Evolutionary conservation across 2,888 invertebrate species (phyloP), one percentile per base, ranked within the genome.

Genomic region (Dilophus febrilis): DNA sequence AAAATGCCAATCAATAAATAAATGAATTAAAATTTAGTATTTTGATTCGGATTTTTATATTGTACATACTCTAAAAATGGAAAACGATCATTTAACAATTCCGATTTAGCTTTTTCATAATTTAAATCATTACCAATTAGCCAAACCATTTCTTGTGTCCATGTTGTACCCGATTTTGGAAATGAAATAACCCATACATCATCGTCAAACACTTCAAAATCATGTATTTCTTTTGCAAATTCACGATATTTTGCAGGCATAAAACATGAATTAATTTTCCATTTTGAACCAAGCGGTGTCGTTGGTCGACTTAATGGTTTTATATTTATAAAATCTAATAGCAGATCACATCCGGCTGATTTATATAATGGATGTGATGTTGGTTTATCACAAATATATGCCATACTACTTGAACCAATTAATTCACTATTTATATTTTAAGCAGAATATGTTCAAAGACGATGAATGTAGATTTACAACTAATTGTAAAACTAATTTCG

Each of bases 61-160:
- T 6, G 14, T 14, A 37, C 22, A 27, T 29, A 33, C 37, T 42
- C 42, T 8, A 42, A 19, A 13, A 42, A 42, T 16, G 36, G 37
- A 13, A 40, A 31, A 27, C 39, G 30, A 37, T 32, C 26, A 13
- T 29, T 27, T 14, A 37, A 13, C 27, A 13, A 14, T 18, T 10
- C 13, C 12, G 7, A 32, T 14, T 13, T n/a, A 10, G 41, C 37
- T 26, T 18, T 27, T 19, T 41, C 33, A 11, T 17, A 37, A 18
- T 42, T 35, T 12, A 36, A 36, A 40, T 42, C 33, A 18, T 42
- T 35, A 12, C 12, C 3, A 40, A 16, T 22, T 11, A 33, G 27
- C 35, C 36, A 38, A 14, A 38, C n/a, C 37, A 42, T 42, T 35
- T 42, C 42, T 39, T 42, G 38, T 19, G 22, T 19, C 40, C 38